Conservation (phyloP, 2,888 invertebrate genomes). For the Leptopilina syphax region DNA sequence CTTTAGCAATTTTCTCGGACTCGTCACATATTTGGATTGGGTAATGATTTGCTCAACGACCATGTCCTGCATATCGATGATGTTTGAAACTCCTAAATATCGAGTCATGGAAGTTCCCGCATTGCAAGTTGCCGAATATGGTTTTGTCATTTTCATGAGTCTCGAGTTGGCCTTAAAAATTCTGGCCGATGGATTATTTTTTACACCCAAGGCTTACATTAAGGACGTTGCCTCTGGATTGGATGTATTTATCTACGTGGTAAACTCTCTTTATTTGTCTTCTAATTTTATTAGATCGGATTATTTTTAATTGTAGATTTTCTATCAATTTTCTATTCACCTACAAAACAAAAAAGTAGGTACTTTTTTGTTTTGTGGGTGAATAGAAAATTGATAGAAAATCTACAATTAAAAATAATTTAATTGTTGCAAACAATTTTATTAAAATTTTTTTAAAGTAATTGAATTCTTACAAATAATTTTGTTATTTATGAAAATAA, state of each 20-base stretch:
- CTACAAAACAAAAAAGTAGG: too few species aligned
- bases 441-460: too few species aligned
- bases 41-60: conserved; percentile 99
- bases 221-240: conserved; percentile 98
- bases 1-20: conserved; percentile 93
- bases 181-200: conserved; percentile 97
- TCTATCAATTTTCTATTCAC: too few species aligned
- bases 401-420: too few species aligned
- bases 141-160: conserved; percentile 99
- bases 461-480: too few species aligned
- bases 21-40: conserved; percentile 99
- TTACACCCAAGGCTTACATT: conserved; percentile 99
- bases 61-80: conserved; percentile 98
- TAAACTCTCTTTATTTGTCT: conserved; percentile 77
- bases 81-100: conserved; percentile 97
- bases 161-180: conserved; percentile 97
- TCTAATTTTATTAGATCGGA: not conserved
- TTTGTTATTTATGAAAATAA: too few species aligned
- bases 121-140: conserved; percentile 96
- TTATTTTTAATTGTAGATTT: not conserved
- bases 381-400: too few species aligned
- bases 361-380: too few species aligned
- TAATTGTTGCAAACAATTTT: too few species aligned
- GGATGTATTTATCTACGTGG: conserved; percentile 98
- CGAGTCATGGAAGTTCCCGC: conserved; percentile 97